phyloP scores from a whole-genome alignment of 30 jellyfish, hydroid and myxozoan species.

The Aurelia sp. region DNA sequence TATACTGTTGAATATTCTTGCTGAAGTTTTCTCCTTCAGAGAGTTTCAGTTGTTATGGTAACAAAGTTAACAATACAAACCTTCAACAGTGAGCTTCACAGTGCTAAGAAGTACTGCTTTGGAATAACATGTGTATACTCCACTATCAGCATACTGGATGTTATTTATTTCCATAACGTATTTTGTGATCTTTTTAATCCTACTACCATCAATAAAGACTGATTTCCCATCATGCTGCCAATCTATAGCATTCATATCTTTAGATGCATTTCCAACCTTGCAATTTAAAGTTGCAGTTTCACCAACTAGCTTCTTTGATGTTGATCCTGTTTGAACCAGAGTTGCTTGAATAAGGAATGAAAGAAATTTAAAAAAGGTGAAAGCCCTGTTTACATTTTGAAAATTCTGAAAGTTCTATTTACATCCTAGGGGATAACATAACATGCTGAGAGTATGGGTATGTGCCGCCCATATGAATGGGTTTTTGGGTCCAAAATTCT shows the following conservation, averaged over 20 bases:
- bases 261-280: conserved; percentile 3
- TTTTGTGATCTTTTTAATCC: conserved; percentile 30
- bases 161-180: conserved; percentile 17
- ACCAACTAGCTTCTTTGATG: conserved; percentile 9
- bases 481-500: too few species aligned
- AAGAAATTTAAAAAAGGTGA: too few species aligned
- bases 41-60: too few species aligned
- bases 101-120: conserved; percentile 6
- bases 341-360: too few species aligned
- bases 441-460: too few species aligned
- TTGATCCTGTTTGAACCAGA: background rate
- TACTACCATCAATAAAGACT: conserved; percentile 37
- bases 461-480: too few species aligned
- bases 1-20: too few species aligned
- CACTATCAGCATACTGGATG: conserved; percentile 47
- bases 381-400: too few species aligned
- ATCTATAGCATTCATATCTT: background rate
- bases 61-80: conserved; percentile 1
- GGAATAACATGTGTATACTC: conserved; percentile 39
- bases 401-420: too few species aligned
- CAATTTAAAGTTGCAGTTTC: conserved; percentile 38
- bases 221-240: conserved; percentile 47
- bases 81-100: conserved; percentile 33
- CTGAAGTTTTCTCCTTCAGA: too few species aligned
- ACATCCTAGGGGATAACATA: too few species aligned